Evolutionary conservation across 2,888 invertebrate genomes (phyloP), one percentile per base, ranked within the genome.

Genomic region (Oxystoma pomonae): DNA sequence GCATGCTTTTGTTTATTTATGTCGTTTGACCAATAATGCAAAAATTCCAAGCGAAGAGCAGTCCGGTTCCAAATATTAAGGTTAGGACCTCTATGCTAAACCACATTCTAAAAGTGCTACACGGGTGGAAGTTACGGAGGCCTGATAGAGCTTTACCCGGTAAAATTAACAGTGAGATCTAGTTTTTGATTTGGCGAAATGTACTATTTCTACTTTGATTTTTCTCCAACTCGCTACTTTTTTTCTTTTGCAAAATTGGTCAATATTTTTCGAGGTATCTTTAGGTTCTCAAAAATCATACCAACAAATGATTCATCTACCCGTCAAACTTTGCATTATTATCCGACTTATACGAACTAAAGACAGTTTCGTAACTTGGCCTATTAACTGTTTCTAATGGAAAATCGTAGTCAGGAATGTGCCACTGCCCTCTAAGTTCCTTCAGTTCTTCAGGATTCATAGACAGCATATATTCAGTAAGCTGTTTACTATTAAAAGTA

Each of bases 361-460:
- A 70, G 1, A 74, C 73, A 65, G 76, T 75, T 20, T 77, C 78
- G 61, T 81, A 81, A 61, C 77, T 73, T 2, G 80, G 80, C 59
- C 80, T 72, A 0, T 71, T 64, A 1, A 71, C 76, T 0, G 74
- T 69, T 63, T 81, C 81, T 61, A 81, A 69, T 0, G 80, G 81
- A 72, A 81, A 81, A 59, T 80, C 78, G 62, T 77, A 80, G 66
- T 81, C 80, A 0, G 81, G 81, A 63, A 81, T 81, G 3, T 77
- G 72, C 68, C 78, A 79, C 60, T 75, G 69, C 50, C 74, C 71
- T 63, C 78, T 70, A 35, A 81, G 63, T 59, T 78, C 74, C 56
- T 76, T 73, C 74, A 78, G 77, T 52, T 78, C 72, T 59, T 73
- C 68, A 1, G 64, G 67, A 57, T 69, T 74, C 62, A 72, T 71